These are phyloP conservation scores for Sminthurides aquaticus DNA, from an alignment of 2,888 invertebrate species.

Conservation along the genomic window DNA sequence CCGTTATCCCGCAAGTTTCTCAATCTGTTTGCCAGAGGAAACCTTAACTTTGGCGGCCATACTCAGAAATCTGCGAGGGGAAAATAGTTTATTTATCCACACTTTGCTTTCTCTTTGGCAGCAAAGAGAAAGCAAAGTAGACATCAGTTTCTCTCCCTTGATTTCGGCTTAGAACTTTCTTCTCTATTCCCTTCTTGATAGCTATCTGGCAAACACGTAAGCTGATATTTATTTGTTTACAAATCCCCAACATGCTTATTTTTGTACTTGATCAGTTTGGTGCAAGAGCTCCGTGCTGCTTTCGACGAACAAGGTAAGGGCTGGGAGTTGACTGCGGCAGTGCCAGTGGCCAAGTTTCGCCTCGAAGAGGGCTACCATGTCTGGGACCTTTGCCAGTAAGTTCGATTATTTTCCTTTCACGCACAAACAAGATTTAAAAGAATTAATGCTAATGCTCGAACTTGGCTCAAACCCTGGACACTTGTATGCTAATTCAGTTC, in stretches of 20 bases:
- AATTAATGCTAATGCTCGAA: conserved; percentile 5
- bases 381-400: conserved; percentile 78
- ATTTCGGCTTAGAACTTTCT: no score
- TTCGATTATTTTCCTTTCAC: conserved; percentile 1
- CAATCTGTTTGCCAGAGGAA: no score
- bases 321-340: conserved; percentile 85
- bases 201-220: no score
- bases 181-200: no score
- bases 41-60: no score
- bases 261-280: conserved; percentile 53
- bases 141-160: no score
- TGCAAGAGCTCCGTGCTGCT: conserved; percentile 70
- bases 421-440: conserved; percentile 1
- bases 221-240: neutral
- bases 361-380: conserved; percentile 85
- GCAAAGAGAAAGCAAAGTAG: no score
- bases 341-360: conserved; percentile 77
- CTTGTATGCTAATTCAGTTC: neutral
- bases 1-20: no score
- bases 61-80: no score
- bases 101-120: no score
- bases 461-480: conserved; percentile 1
- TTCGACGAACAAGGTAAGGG: conserved; percentile 65
- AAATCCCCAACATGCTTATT: no score
- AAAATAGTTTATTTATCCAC: no score